Evolutionary conservation across 2,888 invertebrate genomes (phyloP).

Genomic region (Dimorphilus gyrociliatus): DNA sequence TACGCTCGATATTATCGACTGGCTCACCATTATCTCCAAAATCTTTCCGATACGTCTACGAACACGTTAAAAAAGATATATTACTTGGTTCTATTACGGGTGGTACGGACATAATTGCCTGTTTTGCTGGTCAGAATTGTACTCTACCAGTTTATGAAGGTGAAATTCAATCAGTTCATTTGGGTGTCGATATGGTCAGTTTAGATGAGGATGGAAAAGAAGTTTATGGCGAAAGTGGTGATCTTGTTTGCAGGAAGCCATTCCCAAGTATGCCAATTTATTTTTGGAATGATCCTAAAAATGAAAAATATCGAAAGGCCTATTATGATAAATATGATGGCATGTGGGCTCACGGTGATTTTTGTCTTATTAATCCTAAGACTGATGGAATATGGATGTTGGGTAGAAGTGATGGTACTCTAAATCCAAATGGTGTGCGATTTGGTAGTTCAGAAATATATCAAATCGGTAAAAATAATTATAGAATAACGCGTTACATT

Average conservation of each 20-base stretch:
- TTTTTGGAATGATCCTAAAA: slow-evolving; percentile 41
- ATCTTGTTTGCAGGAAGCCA: slow-evolving; percentile 43
- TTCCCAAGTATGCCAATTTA: slow-evolving; percentile 45
- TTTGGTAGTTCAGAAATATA: slow-evolving; percentile 48
- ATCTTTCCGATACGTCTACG: slow-evolving; percentile 43
- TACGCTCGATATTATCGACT: slow-evolving; percentile 42
- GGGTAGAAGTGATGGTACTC: slow-evolving; percentile 44
- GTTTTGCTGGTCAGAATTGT: slow-evolving; percentile 43
- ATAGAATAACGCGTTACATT: neutral
- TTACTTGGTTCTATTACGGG: slow-evolving; percentile 42
- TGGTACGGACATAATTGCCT: slow-evolving; percentile 46
- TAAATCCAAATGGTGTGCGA: slow-evolving; percentile 45
- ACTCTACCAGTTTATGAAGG: slow-evolving; percentile 42
- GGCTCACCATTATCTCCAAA: slow-evolving; percentile 43
- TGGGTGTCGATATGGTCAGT: slow-evolving; percentile 43
- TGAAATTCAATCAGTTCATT: slow-evolving; percentile 42
- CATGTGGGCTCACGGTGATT: slow-evolving; percentile 46
- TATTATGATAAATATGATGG: slow-evolving; percentile 40
- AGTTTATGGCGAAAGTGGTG: slow-evolving; percentile 41
- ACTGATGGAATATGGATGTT: slow-evolving; percentile 46
- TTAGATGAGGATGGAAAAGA: slow-evolving; percentile 40
- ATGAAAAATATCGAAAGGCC: slow-evolving; percentile 38
- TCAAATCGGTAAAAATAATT: slow-evolving; percentile 37
- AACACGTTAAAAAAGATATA: slow-evolving; percentile 40
- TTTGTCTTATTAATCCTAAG: slow-evolving; percentile 38